A percentile compares a stretch with the other conserved stretches of the same genome.
Evolutionary conservation across 2,888 invertebrate species (phyloP).

Genomic region (Morpho helenor): DNA sequence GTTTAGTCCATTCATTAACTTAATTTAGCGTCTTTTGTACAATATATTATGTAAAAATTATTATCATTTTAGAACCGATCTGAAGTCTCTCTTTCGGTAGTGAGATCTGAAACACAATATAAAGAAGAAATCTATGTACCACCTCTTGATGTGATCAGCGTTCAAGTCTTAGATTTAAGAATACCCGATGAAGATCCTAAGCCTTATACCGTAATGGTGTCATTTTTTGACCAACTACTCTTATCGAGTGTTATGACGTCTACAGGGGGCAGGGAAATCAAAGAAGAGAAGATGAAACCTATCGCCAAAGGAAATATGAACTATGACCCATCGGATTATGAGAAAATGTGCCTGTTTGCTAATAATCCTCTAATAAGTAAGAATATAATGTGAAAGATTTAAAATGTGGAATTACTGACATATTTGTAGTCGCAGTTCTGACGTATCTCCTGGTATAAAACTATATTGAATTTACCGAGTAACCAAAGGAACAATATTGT

Average conservation of each 20-base stretch:
- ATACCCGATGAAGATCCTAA: constrained; percentile 40
- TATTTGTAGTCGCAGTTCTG: no score
- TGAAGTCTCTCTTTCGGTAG: constrained; percentile 31
- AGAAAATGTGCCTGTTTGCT: constrained; percentile 59
- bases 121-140: constrained; percentile 32
- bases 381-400: background rate
- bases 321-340: constrained; percentile 64
- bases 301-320: constrained; percentile 44
- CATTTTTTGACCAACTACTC: constrained; percentile 51
- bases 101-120: constrained; percentile 30
- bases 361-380: constrained; percentile 59
- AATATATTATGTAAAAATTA: background rate
- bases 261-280: constrained; percentile 32
- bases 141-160: constrained; percentile 40
- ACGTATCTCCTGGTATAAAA: no score
- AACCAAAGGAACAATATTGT: no score
- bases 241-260: constrained; percentile 43
- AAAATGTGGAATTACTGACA: no score
- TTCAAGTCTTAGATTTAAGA: constrained; percentile 46
- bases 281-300: constrained; percentile 20
- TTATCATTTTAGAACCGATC: constrained; percentile 31
- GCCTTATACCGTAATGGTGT: constrained; percentile 42
- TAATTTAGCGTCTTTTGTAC: no score
- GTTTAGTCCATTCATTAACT: background rate
- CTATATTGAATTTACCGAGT: no score